Percentiles rank a stretch among this genome's conserved stretches.
phyloP scores from a whole-genome alignment of 1,140 invertebrate genomes.

The Hypsibius dujardini region DNA sequence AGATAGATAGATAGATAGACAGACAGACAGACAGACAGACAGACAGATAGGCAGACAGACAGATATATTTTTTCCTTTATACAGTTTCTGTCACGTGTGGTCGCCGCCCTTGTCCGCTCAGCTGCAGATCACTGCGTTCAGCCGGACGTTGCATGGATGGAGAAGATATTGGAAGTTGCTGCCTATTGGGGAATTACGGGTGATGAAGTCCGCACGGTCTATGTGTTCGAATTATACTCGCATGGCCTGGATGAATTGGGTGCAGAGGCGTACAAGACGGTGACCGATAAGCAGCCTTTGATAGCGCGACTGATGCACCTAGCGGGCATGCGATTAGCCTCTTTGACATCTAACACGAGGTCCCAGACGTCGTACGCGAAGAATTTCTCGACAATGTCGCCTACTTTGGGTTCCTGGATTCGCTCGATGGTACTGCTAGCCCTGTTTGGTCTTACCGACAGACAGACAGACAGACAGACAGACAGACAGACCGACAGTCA shows the following conservation, averaged over 20 bases:
- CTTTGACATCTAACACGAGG: background rate
- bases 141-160: slow-evolving; percentile 32
- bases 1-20: no score
- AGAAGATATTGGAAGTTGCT: slow-evolving; percentile 51
- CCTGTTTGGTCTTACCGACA: background rate
- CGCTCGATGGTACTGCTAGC: background rate
- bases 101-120: background rate
- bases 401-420: background rate
- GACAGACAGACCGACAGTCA: no score
- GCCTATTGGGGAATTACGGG: slow-evolving; percentile 58
- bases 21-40: no score
- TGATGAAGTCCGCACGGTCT: slow-evolving; percentile 53
- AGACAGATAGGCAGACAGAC: no score
- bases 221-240: slow-evolving; percentile 55
- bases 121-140: background rate
- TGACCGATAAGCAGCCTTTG: slow-evolving; percentile 1
- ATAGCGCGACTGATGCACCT: background rate
- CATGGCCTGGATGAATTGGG: slow-evolving; percentile 54
- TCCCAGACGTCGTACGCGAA: background rate
- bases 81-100: background rate
- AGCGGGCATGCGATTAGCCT: background rate
- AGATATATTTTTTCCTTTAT: background rate
- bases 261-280: background rate
- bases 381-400: slow-evolving; percentile 5
- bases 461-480: no score